phyloP scores from a whole-genome alignment of 1,140 invertebrate genomes.

The Drosophila sturtevanti region DNA sequence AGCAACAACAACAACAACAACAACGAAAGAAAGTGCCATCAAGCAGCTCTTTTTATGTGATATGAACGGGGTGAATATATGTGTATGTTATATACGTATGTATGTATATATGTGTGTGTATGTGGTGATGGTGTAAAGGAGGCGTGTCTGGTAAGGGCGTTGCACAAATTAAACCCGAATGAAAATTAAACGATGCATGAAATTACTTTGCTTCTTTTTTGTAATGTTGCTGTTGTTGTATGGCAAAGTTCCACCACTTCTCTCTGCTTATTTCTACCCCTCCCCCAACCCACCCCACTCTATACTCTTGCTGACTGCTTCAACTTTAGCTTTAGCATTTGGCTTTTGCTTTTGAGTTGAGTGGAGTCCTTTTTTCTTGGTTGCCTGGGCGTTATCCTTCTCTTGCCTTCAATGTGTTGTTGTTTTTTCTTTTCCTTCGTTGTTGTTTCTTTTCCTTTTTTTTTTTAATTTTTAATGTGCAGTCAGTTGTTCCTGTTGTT shows the following conservation, averaged over 20 bases:
- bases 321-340: slow-evolving; percentile 51
- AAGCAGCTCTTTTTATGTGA: slow-evolving; percentile 57
- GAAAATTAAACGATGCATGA: slow-evolving; percentile 83
- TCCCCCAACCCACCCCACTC: neutral
- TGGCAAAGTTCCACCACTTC: slow-evolving; percentile 36
- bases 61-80: slow-evolving; percentile 43
- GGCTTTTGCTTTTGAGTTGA: slow-evolving; percentile 44
- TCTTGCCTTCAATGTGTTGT: slow-evolving; percentile 64
- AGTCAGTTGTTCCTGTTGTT: slow-evolving; percentile 58
- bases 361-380: slow-evolving; percentile 7
- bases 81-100: slow-evolving; percentile 15
- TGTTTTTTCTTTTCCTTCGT: neutral
- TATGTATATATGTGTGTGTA: slow-evolving; percentile 36
- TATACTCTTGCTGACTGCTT: slow-evolving; percentile 5
- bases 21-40: slow-evolving; percentile 45
- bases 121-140: neutral
- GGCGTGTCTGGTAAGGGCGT: slow-evolving; percentile 31
- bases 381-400: slow-evolving; percentile 21
- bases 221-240: slow-evolving; percentile 25
- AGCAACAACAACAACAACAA: slow-evolving; percentile 37
- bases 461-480: slow-evolving; percentile 81
- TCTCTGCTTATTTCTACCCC: neutral
- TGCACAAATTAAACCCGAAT: slow-evolving; percentile 82
- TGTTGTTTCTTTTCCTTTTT: slow-evolving; percentile 22
- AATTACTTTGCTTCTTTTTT: slow-evolving; percentile 77